phyloP scores from a whole-genome alignment of 2,113 vertebrate genomes.

The Herpetotheres cachinnans region DNA sequence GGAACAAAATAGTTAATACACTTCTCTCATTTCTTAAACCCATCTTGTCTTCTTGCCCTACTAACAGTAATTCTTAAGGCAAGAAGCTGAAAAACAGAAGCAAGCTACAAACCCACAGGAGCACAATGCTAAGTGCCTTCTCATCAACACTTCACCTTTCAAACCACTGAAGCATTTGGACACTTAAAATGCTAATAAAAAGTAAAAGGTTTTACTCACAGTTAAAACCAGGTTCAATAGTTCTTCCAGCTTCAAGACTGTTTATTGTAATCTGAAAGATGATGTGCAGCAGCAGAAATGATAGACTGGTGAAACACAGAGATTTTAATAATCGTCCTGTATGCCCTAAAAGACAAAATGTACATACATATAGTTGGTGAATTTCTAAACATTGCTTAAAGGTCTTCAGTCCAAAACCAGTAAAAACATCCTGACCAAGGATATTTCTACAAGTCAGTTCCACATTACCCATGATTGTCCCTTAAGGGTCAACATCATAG shows the following conservation, averaged over 20 bases:
- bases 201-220: constrained; percentile 82
- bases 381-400: neutral
- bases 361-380: neutral
- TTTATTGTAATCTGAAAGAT: constrained; percentile 95
- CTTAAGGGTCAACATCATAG: neutral
- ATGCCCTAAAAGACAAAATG: constrained; percentile 81
- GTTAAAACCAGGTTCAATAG: constrained; percentile 83
- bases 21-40: neutral
- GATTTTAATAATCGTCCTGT: constrained; percentile 94
- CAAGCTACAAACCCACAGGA: neutral
- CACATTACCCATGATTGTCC: neutral
- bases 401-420: neutral
- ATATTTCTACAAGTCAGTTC: neutral
- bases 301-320: constrained; percentile 92
- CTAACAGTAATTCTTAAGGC: neutral
- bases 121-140: neutral
- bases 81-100: neutral
- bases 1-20: neutral
- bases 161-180: neutral
- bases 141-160: neutral
- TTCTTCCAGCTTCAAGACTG: constrained; percentile 86
- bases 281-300: constrained; percentile 93
- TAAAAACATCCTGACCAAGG: neutral
- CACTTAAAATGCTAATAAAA: neutral
- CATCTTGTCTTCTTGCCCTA: neutral